Evolutionary conservation across 2,113 vertebrate species (phyloP), one percentile per base, ranked within the genome.

Genomic region (Jacana jacana): DNA sequence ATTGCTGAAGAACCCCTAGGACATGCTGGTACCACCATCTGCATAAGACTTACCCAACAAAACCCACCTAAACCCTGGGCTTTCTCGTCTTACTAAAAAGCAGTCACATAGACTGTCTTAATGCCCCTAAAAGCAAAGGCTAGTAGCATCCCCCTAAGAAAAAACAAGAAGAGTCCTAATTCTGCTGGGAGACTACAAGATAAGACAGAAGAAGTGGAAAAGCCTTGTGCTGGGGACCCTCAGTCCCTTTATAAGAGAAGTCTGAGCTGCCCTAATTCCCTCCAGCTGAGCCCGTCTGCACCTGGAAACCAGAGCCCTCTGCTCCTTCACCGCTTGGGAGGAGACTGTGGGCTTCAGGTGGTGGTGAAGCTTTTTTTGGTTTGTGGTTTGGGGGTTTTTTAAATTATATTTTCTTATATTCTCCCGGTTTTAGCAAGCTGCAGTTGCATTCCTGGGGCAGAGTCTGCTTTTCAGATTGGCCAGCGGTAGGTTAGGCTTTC

Each of bases 171-270:
- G 17, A 79, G 11, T 15, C 22, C 31, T 49, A 25, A 60, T 10
- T 49, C 76, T 46, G 2, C 18, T 15, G 0, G 8, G 58, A 87
- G 5, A 42, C 18, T 4, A 3, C 3, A 8, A 31, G 22, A 17
- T 5, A 42, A 51, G 25, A 39, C 8, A 46, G 2, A 12, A 33
- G 25, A 82, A 49, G 4, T 3, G 2, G 11, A 54, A 82, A 81
- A 75, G 0, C 6, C 5, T 1, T 3, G 5, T 15, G 0, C 0
- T 8, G 2, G 3, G 0, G 7, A 17, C 40, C 11, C 25, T 57
- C 54, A 20, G 40, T 28, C n/a, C 42, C 37, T 94, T 82, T 69
- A 73, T 5, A 77, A 79, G 48, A 49, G 52, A 92, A 58, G n/a
- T 3, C 46, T 70, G 89, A 95, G 73, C 69, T 75, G 64, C 28